A percentile compares a stretch with the other conserved stretches of the same genome.
Conservation (phyloP, 2,797 vertebrate genomes). For the Thunnus albacares region DNA sequence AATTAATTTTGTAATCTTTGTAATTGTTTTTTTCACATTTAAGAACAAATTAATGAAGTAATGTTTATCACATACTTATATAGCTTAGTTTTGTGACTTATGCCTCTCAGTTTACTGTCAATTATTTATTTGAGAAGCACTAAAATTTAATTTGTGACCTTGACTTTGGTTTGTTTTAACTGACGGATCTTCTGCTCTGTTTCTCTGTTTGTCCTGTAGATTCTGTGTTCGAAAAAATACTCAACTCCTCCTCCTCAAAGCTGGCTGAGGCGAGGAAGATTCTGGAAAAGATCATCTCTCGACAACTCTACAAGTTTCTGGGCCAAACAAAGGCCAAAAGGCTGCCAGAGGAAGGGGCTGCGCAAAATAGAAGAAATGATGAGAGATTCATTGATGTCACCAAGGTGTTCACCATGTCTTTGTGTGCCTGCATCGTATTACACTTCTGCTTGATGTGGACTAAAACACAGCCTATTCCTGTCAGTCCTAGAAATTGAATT, state of each 20-base stretch:
- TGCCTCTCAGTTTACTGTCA: too few species aligned
- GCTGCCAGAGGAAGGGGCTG: too few species aligned
- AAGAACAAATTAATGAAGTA: too few species aligned
- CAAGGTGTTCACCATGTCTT: constrained; percentile 70
- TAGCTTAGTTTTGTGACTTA: background rate
- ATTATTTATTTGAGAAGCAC: too few species aligned
- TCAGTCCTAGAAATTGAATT: too few species aligned
- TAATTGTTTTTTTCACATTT: too few species aligned
- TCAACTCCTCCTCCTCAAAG: constrained; percentile 80
- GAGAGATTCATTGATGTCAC: background rate
- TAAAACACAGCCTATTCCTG: too few species aligned
- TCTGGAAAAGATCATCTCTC: constrained; percentile 81
- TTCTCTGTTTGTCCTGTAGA: constrained; percentile 78
- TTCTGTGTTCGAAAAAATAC: constrained; percentile 89
- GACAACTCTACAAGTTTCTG: constrained; percentile 88
- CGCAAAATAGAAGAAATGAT: too few species aligned
- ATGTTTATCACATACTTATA: background rate
- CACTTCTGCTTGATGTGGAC: too few species aligned
- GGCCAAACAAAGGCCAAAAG: constrained; percentile 82
- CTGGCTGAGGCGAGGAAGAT: constrained; percentile 84
- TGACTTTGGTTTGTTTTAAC: too few species aligned
- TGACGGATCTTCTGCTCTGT: background rate
- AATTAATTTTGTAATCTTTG: too few species aligned
- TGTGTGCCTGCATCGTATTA: background rate
- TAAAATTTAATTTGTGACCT: too few species aligned